A percentile compares a stretch with the other conserved stretches of the same genome.
These are phyloP conservation scores for Pseudanteris insignis DNA, from an alignment of 2,888 invertebrate species.

Conservation along the genomic window DNA sequence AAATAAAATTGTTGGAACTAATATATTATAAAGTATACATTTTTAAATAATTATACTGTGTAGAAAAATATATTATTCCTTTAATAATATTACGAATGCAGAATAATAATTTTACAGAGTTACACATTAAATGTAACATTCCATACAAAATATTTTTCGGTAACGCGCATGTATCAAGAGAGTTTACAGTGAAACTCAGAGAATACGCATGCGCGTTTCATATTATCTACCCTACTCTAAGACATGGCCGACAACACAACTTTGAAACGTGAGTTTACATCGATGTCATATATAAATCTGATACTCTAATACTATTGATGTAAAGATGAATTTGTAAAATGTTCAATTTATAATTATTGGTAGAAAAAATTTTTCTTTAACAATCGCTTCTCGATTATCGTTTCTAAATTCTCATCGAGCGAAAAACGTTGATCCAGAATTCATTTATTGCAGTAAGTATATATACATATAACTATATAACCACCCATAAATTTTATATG, in stretches of 20 bases:
- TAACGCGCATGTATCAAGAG: conserved; percentile 40
- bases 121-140: no score
- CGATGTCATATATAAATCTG: conserved; percentile 51
- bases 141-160: conserved; percentile 26
- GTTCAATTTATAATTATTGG: conserved; percentile 19
- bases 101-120: no score
- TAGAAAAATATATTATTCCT: no score
- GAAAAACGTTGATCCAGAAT: conserved; percentile 50
- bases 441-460: conserved; percentile 51
- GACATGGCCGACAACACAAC: conserved; percentile 64
- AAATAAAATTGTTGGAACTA: no score
- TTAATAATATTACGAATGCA: no score
- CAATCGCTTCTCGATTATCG: conserved; percentile 20
- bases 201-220: conserved; percentile 56
- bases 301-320: conserved; percentile 32
- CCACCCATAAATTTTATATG: conserved; percentile 36
- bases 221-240: conserved; percentile 52
- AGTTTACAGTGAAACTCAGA: conserved; percentile 49
- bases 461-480: conserved; percentile 40
- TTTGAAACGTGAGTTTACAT: conserved; percentile 64
- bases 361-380: conserved; percentile 18
- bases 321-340: conserved; percentile 42
- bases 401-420: conserved; percentile 48
- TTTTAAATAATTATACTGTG: no score
- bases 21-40: no score